A percentile compares a stretch with the other conserved stretches of the same genome.
These are phyloP conservation scores for Eudyptes chrysolophus DNA, from an alignment of 2,113 vertebrate species.

Conservation along the genomic window DNA sequence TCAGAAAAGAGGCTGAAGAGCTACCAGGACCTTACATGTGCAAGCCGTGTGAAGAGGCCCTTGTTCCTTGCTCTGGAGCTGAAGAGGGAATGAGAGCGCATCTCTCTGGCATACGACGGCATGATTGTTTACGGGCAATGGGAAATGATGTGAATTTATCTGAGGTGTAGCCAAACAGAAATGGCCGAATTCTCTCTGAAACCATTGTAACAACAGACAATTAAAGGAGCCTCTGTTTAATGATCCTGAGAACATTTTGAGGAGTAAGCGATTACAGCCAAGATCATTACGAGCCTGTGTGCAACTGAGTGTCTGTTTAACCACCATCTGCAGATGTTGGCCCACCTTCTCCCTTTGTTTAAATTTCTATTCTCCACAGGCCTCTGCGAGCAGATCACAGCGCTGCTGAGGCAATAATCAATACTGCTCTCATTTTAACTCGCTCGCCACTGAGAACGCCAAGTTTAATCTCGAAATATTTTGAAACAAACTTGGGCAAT, in stretches of 20 bases:
- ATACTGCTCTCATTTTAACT: constrained; percentile 20
- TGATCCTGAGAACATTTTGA: neutral
- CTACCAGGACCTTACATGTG: neutral
- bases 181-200: neutral
- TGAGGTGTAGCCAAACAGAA: neutral
- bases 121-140: neutral
- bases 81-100: neutral
- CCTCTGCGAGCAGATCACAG: neutral
- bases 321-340: constrained; percentile 30
- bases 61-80: neutral
- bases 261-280: neutral
- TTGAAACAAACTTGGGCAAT: neutral
- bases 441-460: neutral
- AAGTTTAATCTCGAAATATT: neutral
- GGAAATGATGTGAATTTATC: neutral
- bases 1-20: neutral
- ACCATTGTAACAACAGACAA: neutral
- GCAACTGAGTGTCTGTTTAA: neutral
- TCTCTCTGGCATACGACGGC: neutral
- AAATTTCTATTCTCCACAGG: neutral
- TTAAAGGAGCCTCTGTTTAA: constrained; percentile 5
- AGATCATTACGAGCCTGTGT: neutral
- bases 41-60: neutral
- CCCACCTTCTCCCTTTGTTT: constrained; percentile 24
- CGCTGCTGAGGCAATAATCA: neutral